Evolutionary conservation across 2,888 invertebrate genomes (phyloP), one percentile per base, ranked within the genome.

Genomic region (Ariolimax columbianus): DNA sequence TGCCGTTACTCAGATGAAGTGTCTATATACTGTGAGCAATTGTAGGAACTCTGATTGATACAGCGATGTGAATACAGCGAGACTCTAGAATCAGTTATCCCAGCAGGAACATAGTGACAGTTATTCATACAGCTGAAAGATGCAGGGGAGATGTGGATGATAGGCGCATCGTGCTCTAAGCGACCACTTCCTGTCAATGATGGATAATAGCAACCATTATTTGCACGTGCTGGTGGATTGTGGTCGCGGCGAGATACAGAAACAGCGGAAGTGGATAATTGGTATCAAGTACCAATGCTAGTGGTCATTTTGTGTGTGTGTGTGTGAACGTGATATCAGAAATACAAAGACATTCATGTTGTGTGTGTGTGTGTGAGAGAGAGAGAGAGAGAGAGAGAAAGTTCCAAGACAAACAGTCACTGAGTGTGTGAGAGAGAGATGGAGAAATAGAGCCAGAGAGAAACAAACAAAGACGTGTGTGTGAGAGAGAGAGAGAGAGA

Each of bases 401-500:
- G 17, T 23, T 23, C 9, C 17, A 59, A 23, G 17, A 23, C 23
- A 59, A 23, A 59, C 17, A 17, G 59, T 4, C 59, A 59, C 23
- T 23, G 17, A 59, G 59, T 17, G 59, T 4, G 59, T 23, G 23
- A 36, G 77, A 36, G 80, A 26, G 66, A 66, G 40, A 80, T 66
- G 14, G 80, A 66, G 40, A 66, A 36, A 72, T 6, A 82, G 72
- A 82, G 72, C 59, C 51, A 72, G 82, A 70, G 72, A 82, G 47
- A 51, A 51, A 72, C 43, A 72, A 33, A 72, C 63, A 82, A 72
- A 82, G 70, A 81, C 70, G 38, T 47, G 51, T 33, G 72, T 47
- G 82, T 33, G 82, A 51, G 19, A 47, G 51, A 72, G 72, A 82
- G 82, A 82, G 82, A 70, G 72, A 47, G 82, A 82, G 82, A 82